A percentile compares a stretch with the other conserved stretches of the same genome.
phyloP scores from a whole-genome alignment of 2,797 vertebrate species.

The Garrulus glandarius region DNA sequence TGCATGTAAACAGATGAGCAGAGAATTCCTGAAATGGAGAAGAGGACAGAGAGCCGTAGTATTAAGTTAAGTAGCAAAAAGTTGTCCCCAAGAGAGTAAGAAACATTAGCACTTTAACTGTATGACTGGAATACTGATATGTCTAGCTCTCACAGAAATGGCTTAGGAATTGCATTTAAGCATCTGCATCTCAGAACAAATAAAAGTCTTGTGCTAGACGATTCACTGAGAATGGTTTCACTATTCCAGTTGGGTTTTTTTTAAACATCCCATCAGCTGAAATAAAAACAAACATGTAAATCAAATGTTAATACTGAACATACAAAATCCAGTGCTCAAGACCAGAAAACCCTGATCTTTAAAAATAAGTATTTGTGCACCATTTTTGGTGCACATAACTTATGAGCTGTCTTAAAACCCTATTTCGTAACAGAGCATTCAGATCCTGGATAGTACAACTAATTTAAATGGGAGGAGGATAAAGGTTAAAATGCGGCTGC shows the following conservation, averaged over 20 bases:
- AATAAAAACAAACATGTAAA: not conserved
- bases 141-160: not conserved
- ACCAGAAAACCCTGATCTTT: not conserved
- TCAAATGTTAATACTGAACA: not conserved
- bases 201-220: not conserved
- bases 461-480: not conserved
- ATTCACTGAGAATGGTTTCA: not conserved
- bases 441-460: not conserved
- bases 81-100: not conserved
- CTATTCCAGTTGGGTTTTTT: accelerated
- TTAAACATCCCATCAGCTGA: not conserved
- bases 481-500: not conserved
- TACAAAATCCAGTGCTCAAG: not conserved
- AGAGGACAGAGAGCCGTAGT: not conserved
- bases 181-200: not conserved
- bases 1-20: accelerated
- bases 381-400: not conserved
- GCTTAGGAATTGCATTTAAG: not conserved
- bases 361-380: not conserved
- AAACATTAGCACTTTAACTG: not conserved
- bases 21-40: not conserved
- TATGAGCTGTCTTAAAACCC: not conserved
- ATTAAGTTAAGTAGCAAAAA: not conserved
- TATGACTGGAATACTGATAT: not conserved
- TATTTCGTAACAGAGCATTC: not conserved